Conservation (phyloP, 2,113 vertebrate genomes). For the Sus scrofa region DNA sequence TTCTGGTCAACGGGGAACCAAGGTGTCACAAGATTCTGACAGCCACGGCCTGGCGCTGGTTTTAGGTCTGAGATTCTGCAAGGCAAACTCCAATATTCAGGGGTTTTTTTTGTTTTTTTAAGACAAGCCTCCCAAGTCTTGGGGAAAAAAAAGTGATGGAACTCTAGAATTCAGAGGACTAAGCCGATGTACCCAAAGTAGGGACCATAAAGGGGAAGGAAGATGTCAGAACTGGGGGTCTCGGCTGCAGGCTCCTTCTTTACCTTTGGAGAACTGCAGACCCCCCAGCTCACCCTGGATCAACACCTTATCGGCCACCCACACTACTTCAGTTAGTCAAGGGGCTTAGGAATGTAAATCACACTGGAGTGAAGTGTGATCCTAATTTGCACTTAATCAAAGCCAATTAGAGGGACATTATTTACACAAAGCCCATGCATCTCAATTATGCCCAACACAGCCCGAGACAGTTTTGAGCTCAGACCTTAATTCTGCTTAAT, state of each 20-base stretch:
- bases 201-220: background rate
- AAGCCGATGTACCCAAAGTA: background rate
- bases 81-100: background rate
- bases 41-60: background rate
- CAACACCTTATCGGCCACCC: constrained; percentile 87
- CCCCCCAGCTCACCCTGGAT: constrained; percentile 73
- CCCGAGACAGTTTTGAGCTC: constrained; percentile 67
- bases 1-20: constrained; percentile 30
- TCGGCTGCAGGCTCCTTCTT: background rate
- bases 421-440: constrained; percentile 91
- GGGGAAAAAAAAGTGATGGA: background rate
- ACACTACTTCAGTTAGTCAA: constrained; percentile 85
- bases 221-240: background rate
- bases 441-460: constrained; percentile 87
- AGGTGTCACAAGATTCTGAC: constrained; percentile 30
- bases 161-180: background rate
- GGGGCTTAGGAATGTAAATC: constrained; percentile 88
- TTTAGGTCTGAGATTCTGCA: background rate
- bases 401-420: constrained; percentile 88
- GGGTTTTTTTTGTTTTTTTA: background rate
- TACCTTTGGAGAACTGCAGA: constrained; percentile 66
- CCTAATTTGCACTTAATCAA: constrained; percentile 93
- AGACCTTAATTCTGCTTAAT: constrained; percentile 78
- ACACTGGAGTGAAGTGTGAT: constrained; percentile 86
- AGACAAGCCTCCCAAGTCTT: background rate